phyloP scores from a whole-genome alignment of 2,797 vertebrate species.

The Gymnodraco acuticeps region DNA sequence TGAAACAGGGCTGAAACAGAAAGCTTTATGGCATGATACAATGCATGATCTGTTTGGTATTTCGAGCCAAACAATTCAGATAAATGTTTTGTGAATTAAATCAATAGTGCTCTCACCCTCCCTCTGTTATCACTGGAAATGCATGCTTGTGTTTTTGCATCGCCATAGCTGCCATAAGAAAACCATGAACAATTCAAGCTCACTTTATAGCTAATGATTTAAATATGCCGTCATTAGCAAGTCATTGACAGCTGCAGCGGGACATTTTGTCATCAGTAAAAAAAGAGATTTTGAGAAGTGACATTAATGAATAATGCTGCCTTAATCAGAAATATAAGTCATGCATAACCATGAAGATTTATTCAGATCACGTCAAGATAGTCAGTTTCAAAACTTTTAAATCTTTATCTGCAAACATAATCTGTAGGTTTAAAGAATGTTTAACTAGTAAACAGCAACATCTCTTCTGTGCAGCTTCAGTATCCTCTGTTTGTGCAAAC shows the following conservation, averaged over 20 bases:
- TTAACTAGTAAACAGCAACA: background rate
- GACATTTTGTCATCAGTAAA: conserved; percentile 71
- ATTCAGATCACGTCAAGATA: conserved; percentile 18
- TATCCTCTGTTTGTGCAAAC: conserved; percentile 16
- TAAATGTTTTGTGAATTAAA: background rate
- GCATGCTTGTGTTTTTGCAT: background rate
- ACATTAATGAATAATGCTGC: conserved; percentile 52
- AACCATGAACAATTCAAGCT: conserved; percentile 68
- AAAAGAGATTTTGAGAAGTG: conserved; percentile 58
- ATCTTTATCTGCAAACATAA: conserved; percentile 12
- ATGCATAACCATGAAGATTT: conserved; percentile 13
- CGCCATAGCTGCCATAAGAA: conserved; percentile 26
- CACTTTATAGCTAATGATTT: conserved; percentile 76
- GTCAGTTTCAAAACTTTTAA: background rate
- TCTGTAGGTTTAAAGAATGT: background rate
- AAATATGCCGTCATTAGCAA: conserved; percentile 74
- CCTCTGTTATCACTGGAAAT: background rate
- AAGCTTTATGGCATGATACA: too few species aligned
- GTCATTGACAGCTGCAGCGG: conserved; percentile 70
- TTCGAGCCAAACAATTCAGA: too few species aligned
- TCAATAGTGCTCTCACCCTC: background rate
- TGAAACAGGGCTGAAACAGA: too few species aligned
- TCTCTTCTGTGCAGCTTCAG: conserved; percentile 14
- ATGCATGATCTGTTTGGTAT: too few species aligned
- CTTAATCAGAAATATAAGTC: conserved; percentile 32